Percentiles rank a stretch among this genome's conserved stretches.
These are phyloP conservation scores for Lapara coniferarum DNA, from an alignment of 2,888 invertebrate species.

Conservation along the genomic window DNA sequence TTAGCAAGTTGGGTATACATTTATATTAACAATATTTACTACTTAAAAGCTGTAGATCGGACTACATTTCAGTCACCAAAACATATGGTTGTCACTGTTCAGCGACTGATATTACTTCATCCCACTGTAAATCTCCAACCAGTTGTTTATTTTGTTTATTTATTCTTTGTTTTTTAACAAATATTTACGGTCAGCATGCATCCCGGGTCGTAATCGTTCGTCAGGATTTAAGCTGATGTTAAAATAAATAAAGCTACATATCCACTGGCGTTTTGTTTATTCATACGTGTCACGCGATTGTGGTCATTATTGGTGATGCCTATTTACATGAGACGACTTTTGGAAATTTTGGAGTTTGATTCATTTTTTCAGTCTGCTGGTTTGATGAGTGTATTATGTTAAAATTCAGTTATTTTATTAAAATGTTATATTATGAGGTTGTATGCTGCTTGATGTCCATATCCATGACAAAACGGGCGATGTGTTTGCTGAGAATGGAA, in stretches of 20 bases:
- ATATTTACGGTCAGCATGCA: constrained; percentile 64
- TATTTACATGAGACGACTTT: constrained; percentile 15
- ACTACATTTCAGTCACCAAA: not conserved
- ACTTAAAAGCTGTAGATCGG: not conserved
- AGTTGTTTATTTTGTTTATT: constrained; percentile 54
- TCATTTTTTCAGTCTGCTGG: not conserved
- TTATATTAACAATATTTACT: not conserved
- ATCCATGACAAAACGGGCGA: too few species aligned
- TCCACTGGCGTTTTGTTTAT: constrained; percentile 54
- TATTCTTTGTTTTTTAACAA: constrained; percentile 57
- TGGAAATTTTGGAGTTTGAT: constrained; percentile 13
- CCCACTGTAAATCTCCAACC: constrained; percentile 21
- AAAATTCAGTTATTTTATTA: not conserved
- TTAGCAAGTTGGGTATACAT: too few species aligned
- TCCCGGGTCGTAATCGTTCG: constrained; percentile 63
- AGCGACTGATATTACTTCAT: constrained; percentile 10
- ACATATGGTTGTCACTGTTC: not conserved
- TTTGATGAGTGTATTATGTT: too few species aligned
- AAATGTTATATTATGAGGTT: too few species aligned
- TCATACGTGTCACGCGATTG: constrained; percentile 56
- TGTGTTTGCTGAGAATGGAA: too few species aligned
- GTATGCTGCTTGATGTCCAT: too few species aligned
- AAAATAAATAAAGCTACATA: constrained; percentile 65
- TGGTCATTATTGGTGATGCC: constrained; percentile 48
- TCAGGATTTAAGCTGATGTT: constrained; percentile 69